These are phyloP conservation scores for Theristicus caerulescens DNA, from an alignment of 2,113 vertebrate species.

Conservation along the genomic window DNA sequence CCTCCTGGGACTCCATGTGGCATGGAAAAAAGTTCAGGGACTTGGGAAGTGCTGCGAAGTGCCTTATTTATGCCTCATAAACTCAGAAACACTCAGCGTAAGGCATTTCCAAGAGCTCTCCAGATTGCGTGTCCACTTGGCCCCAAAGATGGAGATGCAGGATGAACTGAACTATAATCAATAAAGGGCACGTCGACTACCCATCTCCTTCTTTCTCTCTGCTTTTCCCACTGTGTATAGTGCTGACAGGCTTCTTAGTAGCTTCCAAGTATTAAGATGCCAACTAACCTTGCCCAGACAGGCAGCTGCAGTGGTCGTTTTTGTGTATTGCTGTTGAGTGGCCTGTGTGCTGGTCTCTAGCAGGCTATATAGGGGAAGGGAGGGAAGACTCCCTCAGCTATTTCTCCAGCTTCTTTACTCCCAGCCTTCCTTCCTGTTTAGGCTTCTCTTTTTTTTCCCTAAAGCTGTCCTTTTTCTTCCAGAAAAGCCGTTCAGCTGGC, in stretches of 20 bases:
- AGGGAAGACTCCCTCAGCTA: background rate
- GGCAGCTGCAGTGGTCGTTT: background rate
- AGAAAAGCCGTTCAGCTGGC: background rate
- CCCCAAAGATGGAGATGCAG: background rate
- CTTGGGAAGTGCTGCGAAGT: background rate
- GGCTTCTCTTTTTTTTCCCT: background rate
- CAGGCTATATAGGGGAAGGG: background rate
- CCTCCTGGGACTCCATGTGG: background rate
- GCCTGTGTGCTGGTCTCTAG: background rate
- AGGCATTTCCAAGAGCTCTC: background rate
- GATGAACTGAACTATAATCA: background rate
- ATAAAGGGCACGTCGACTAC: background rate
- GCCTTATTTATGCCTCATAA: background rate
- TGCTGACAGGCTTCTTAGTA: background rate
- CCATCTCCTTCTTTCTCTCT: background rate
- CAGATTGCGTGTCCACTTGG: background rate
- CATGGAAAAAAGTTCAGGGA: background rate
- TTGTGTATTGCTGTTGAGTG: background rate
- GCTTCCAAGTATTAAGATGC: background rate
- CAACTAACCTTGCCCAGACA: background rate
- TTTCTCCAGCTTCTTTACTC: background rate
- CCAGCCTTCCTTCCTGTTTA: background rate
- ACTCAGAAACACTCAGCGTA: background rate
- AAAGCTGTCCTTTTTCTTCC: conserved; percentile 3
- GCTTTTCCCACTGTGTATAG: background rate